Evolutionary conservation across 1,140 invertebrate species (phyloP), one percentile per base, ranked within the genome.

Genomic region (Tigriopus japonicus): DNA sequence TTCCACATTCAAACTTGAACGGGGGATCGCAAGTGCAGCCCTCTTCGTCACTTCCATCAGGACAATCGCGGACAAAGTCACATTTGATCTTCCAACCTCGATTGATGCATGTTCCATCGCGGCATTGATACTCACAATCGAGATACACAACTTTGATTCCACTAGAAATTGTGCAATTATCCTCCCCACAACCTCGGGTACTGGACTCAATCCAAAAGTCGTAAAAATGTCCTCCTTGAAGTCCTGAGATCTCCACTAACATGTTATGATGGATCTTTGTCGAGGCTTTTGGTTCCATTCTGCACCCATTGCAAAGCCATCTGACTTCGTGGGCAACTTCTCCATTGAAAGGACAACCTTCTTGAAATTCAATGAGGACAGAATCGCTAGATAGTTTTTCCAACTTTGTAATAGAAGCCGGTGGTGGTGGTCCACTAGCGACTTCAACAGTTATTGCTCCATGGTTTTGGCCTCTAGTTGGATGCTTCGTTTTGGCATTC

Each of bases 21-120:
- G 55, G 55, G 6, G 55, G 58, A 49, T 61, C 19, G 52, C 59
- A 61, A 10, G 59, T 9, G 35, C 59, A 61, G 6, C 41, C 41
- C 21, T 24, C 41, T 21, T 61, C 59, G 40, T 61, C 59, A 23
- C 42, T 55, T 13, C 59, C 49, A 41, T 61, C 59, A 23, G 21
- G 43, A 40, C 59, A 61, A 21, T 61, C 51, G 19, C 23, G 59
- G 7, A 61, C 42, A 42, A 41, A 58, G 21, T 58, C 41, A 43
- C 55, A 58, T 15, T 40, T 23, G 40, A 42, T 41, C 15, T 58
- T 40, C 55, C 55, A 58, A n/a, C 35, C 35, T 28, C 35, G 21
- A 41, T 58, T 40, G 28, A 58, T 40, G 40, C 55, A 58, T 2
- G 55, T 42, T 42, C 55, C 55, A 58, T 58, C 55, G 17, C 17